Percentiles rank a stretch among this genome's conserved stretches.
phyloP scores from a whole-genome alignment of 2,797 vertebrate species.

The Danio choprae region DNA sequence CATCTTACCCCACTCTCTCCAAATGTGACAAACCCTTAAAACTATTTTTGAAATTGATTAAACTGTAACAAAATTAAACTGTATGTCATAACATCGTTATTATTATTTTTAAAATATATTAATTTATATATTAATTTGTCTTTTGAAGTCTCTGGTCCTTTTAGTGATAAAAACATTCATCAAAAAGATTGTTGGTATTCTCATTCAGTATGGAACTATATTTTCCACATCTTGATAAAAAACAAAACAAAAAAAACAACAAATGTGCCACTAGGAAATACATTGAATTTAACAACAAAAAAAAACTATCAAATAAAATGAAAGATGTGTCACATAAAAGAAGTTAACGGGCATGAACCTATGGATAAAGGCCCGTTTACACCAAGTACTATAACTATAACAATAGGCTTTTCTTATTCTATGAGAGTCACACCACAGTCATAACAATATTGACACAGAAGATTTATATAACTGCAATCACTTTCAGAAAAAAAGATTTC shows the following conservation, averaged over 20 bases:
- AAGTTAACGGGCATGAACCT: constrained; percentile 34
- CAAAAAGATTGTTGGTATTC: neutral
- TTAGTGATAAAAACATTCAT: neutral
- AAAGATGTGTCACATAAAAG: neutral
- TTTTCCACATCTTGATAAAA: neutral
- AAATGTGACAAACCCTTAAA: constrained; percentile 4
- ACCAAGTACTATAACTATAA: constrained; percentile 35
- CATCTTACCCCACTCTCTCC: neutral
- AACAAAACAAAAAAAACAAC: too few species aligned
- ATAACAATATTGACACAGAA: neutral
- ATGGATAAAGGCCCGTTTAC: constrained; percentile 25
- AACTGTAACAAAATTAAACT: too few species aligned
- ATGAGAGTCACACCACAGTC: neutral
- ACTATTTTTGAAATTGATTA: neutral
- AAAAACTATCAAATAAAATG: neutral
- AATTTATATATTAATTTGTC: neutral
- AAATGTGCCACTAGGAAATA: neutral
- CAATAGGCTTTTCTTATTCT: neutral
- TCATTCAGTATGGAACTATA: neutral
- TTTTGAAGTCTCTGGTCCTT: neutral
- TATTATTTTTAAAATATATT: neutral
- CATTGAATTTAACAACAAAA: neutral
- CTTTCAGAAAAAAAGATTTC: neutral
- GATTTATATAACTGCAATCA: neutral
- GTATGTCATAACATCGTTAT: too few species aligned